phyloP scores from a whole-genome alignment of 2,797 vertebrate genomes.

The Syngnathus rostellatus region DNA sequence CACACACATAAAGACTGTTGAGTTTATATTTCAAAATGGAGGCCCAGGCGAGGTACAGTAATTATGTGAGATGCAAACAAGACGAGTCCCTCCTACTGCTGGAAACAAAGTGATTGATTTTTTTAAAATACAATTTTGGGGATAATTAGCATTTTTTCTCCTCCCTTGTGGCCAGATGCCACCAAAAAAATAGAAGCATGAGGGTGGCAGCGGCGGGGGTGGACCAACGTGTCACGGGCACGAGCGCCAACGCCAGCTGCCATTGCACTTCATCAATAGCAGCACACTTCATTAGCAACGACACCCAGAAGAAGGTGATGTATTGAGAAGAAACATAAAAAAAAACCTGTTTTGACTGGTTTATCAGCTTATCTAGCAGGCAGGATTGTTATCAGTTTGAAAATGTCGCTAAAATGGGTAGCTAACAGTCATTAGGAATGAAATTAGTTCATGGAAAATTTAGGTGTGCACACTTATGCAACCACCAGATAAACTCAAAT shows the following conservation, averaged over 20 bases:
- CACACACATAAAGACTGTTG: background rate
- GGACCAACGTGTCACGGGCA: constrained; percentile 64
- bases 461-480: too few species aligned
- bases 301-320: constrained; percentile 37
- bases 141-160: background rate
- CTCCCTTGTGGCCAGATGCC: constrained; percentile 52
- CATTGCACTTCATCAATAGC: constrained; percentile 58
- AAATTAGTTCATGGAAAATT: too few species aligned
- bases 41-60: background rate
- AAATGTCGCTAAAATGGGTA: background rate
- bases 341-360: constrained; percentile 9
- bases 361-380: background rate
- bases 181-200: constrained; percentile 68
- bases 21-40: background rate
- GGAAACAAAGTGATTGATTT: too few species aligned
- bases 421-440: background rate
- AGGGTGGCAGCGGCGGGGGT: constrained; percentile 50
- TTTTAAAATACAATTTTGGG: too few species aligned
- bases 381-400: background rate
- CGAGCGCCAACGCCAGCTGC: constrained; percentile 41
- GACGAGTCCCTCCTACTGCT: too few species aligned
- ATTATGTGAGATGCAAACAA: background rate
- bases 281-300: constrained; percentile 53
- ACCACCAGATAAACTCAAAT: too few species aligned
- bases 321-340: constrained; percentile 1